Percentiles rank a stretch among this genome's conserved stretches.
Evolutionary conservation across 2,113 vertebrate species (phyloP).

Genomic region (Halcyon senegalensis): DNA sequence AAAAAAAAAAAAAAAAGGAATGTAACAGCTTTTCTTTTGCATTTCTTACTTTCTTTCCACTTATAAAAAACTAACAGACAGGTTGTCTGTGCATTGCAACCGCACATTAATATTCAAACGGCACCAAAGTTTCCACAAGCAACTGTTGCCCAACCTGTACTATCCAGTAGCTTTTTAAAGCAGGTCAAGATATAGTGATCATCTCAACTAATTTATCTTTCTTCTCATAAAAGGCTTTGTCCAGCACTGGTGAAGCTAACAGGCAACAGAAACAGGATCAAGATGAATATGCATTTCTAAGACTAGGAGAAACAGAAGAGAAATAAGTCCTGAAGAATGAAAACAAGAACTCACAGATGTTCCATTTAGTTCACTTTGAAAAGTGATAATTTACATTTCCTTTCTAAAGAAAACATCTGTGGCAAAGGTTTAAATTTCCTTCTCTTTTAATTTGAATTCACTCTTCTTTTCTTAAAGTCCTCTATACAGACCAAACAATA

Average conservation of each 20-base stretch:
- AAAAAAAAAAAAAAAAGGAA: not conserved
- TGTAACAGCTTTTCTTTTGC: not conserved
- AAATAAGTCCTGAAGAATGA: not conserved
- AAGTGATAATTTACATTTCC: not conserved
- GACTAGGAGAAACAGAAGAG: not conserved
- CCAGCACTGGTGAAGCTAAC: not conserved
- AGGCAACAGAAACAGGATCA: not conserved
- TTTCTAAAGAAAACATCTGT: conserved; percentile 31
- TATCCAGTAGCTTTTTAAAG: not conserved
- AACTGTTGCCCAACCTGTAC: not conserved
- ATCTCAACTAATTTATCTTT: not conserved
- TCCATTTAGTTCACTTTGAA: conserved; percentile 38
- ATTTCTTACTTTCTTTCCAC: not conserved
- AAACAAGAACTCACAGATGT: conserved; percentile 42
- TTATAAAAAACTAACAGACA: not conserved
- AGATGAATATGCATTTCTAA: not conserved
- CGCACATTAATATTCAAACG: not conserved
- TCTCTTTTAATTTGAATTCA: not conserved
- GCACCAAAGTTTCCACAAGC: rapidly evolving
- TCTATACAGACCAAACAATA: not conserved
- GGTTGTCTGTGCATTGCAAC: not conserved
- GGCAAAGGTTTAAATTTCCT: conserved; percentile 33
- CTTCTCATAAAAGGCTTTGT: not conserved
- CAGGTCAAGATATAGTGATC: not conserved
- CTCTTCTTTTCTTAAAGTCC: not conserved